Conservation (phyloP, 2,797 vertebrate species). For the Nasua narica region DNA sequence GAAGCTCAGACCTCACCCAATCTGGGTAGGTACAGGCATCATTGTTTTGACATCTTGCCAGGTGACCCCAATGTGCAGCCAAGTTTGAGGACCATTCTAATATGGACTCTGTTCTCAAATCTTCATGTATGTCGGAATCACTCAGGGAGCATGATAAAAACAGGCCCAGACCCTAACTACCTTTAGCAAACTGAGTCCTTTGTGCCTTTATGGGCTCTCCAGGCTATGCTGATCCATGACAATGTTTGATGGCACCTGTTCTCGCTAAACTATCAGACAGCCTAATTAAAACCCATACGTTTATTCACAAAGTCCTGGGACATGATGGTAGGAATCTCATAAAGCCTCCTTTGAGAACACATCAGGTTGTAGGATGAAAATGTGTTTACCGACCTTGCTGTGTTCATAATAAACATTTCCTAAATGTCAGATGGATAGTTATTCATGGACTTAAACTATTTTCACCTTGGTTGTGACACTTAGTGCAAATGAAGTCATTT, state of each 20-base stretch:
- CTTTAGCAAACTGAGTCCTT: not conserved
- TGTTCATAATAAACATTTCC: not conserved
- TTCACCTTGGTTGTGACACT: not conserved
- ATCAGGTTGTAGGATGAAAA: not conserved
- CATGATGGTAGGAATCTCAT: not conserved
- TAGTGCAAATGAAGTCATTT: not conserved
- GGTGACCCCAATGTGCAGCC: not conserved
- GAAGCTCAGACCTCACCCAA: not conserved
- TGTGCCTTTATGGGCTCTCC: not conserved
- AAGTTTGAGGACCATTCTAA: not conserved
- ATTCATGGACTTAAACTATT: not conserved
- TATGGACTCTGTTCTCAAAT: not conserved
- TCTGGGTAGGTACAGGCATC: not conserved
- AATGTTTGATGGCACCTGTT: not conserved
- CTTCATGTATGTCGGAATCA: not conserved
- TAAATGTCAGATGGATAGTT: not conserved
- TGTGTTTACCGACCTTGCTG: not conserved
- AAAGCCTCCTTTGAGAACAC: not conserved
- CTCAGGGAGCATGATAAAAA: not conserved
- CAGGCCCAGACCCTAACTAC: not conserved
- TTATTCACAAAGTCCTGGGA: not conserved
- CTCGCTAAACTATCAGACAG: not conserved
- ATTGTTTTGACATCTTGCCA: not conserved
- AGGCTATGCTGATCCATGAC: not conserved
- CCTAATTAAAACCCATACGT: not conserved